These are phyloP conservation scores for Bombus superbus DNA, from an alignment of 1,140 invertebrate genomes.

Conservation along the genomic window DNA sequence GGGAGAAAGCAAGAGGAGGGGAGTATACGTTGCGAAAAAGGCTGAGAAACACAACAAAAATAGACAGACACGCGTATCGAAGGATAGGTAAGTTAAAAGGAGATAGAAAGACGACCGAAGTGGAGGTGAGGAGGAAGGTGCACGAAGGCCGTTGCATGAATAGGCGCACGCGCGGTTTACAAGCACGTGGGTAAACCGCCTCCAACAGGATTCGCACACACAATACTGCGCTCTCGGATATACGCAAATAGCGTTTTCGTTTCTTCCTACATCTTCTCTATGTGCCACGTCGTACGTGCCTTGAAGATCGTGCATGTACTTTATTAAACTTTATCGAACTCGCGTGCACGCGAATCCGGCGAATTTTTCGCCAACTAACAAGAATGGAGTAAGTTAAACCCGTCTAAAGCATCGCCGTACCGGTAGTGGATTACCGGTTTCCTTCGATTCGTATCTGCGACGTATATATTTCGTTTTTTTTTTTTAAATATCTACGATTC, in stretches of 20 bases:
- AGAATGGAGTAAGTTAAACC: neutral
- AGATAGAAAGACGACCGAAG: neutral
- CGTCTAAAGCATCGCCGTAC: neutral
- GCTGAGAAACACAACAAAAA: constrained; percentile 28
- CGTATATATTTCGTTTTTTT: too few relatives aligned
- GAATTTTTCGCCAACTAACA: neutral
- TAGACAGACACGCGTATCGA: neutral
- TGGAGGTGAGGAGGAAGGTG: neutral
- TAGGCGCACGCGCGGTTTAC: constrained; percentile 46
- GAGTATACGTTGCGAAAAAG: neutral
- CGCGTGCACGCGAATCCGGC: neutral
- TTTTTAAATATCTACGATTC: neutral
- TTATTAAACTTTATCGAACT: constrained; percentile 6
- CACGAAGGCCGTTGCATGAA: constrained; percentile 52
- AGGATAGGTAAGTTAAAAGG: neutral
- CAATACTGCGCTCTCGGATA: neutral
- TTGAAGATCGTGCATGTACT: neutral
- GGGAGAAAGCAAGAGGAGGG: too few relatives aligned
- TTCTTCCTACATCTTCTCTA: constrained; percentile 31
- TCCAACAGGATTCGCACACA: constrained; percentile 26
- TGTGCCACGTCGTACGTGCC: constrained; percentile 7
- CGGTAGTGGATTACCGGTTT: neutral
- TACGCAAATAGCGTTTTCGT: constrained; percentile 19
- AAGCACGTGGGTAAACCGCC: constrained; percentile 52
- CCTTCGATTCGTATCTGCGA: neutral